Conservation (phyloP, 2,888 invertebrate species). For the Rhimphoctona megacephalus region DNA sequence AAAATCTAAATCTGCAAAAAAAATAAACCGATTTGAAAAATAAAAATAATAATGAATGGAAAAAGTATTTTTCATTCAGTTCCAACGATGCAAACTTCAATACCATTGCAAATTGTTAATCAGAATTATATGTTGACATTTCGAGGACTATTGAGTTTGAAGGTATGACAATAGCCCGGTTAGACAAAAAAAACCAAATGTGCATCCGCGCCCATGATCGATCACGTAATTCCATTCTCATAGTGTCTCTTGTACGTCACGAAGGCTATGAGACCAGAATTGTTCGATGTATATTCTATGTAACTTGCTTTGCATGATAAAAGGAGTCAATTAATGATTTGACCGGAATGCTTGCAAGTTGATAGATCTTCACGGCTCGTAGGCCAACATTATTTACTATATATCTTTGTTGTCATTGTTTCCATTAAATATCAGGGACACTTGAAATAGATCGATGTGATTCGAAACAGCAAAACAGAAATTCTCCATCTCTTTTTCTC, state of each 20-base stretch:
- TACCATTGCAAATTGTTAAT: neutral
- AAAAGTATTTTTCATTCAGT: too few species aligned
- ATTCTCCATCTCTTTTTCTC: too few species aligned
- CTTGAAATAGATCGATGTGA: constrained; percentile 13
- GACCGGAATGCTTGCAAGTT: constrained; percentile 20
- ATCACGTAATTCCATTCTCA: constrained; percentile 24
- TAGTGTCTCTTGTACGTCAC: neutral
- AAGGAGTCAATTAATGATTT: constrained; percentile 56
- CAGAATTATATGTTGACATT: neutral
- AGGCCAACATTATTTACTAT: neutral
- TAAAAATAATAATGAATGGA: too few species aligned
- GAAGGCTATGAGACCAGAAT: constrained; percentile 13
- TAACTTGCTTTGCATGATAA: constrained; percentile 36
- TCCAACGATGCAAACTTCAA: too few species aligned
- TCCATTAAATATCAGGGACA: constrained; percentile 20
- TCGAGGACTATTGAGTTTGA: neutral
- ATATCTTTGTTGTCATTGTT: neutral
- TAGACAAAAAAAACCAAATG: neutral
- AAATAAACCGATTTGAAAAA: too few species aligned
- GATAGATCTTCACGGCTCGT: constrained; percentile 15
- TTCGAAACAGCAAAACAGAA: constrained; percentile 4
- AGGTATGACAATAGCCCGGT: neutral
- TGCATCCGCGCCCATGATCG: constrained; percentile 16
- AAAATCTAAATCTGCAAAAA: too few species aligned
- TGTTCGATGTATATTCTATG: neutral